A percentile compares a stretch with the other conserved stretches of the same genome.
phyloP scores from a whole-genome alignment of 1,140 invertebrate species.

The Sipha flava region DNA sequence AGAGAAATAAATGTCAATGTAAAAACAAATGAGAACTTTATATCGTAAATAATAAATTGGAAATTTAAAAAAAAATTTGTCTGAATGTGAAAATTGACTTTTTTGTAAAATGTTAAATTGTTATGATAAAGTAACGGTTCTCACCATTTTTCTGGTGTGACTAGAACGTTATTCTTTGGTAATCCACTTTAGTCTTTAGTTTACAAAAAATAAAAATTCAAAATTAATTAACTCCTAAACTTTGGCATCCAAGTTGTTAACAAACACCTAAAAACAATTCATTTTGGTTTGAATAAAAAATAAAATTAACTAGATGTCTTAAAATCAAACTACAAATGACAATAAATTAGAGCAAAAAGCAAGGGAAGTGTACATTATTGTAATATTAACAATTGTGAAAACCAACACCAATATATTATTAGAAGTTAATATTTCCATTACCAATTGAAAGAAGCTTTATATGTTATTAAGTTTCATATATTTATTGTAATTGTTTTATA shows the following conservation, averaged over 20 bases:
- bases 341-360: conserved; percentile 26
- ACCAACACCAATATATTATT: conserved; percentile 25
- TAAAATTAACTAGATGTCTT: conserved; percentile 2
- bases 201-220: neutral
- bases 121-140: conserved; percentile 8
- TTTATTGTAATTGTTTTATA: neutral
- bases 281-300: conserved; percentile 21
- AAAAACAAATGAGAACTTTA: too few relatives aligned
- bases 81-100: too few relatives aligned
- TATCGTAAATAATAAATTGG: neutral
- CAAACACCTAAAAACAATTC: conserved; percentile 32
- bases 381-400: conserved; percentile 19
- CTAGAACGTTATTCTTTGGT: conserved; percentile 31
- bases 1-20: too few relatives aligned
- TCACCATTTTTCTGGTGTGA: conserved; percentile 27
- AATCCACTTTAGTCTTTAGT: conserved; percentile 21
- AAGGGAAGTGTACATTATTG: neutral
- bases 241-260: conserved; percentile 26
- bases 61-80: too few relatives aligned
- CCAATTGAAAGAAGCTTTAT: neutral
- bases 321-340: conserved; percentile 13
- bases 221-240: conserved; percentile 12
- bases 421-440: conserved; percentile 14
- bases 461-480: neutral
- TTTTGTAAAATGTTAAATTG: neutral